phyloP scores from a whole-genome alignment of 1,140 invertebrate genomes.

The Panagrolaimus sp. region DNA sequence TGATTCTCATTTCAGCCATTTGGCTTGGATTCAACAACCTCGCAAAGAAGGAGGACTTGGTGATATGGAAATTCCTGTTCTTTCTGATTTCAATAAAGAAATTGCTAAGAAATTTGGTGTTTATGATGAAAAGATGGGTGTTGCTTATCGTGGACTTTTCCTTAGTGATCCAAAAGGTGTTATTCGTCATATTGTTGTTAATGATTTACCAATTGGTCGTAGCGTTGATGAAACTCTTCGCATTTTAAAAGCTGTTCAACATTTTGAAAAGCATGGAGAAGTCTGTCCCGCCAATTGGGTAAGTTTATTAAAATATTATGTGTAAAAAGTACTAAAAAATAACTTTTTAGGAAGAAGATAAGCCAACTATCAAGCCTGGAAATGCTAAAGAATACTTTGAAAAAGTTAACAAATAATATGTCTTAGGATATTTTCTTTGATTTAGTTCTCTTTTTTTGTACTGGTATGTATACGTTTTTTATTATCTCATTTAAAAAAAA shows the following conservation, averaged over 20 bases:
- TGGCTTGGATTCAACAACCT: conserved; percentile 71
- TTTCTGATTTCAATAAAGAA: conserved; percentile 83
- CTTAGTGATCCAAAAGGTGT: conserved; percentile 70
- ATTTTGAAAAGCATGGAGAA: conserved; percentile 85
- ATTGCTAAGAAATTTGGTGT: conserved; percentile 83
- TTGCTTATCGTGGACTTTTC: conserved; percentile 71
- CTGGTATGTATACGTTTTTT: too few species aligned
- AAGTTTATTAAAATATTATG: conserved; percentile 25
- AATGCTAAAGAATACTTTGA: conserved; percentile 57
- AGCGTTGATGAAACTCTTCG: conserved; percentile 84
- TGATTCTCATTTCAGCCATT: conserved; percentile 79
- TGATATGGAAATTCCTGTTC: conserved; percentile 76
- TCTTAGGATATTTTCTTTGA: not conserved
- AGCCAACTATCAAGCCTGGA: conserved; percentile 40
- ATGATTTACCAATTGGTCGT: conserved; percentile 83
- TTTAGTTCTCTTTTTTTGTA: too few species aligned
- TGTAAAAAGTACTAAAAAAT: conserved; percentile 33
- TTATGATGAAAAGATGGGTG: conserved; percentile 74
- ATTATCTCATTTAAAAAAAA: too few species aligned
- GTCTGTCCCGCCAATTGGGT: conserved; percentile 59
- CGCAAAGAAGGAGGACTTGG: conserved; percentile 74
- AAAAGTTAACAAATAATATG: conserved; percentile 48
- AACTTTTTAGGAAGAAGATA: conserved; percentile 34
- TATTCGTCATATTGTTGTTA: conserved; percentile 63
- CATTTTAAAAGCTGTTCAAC: conserved; percentile 84